phyloP scores from a whole-genome alignment of 2,888 invertebrate genomes.

The Sipha maydis region DNA sequence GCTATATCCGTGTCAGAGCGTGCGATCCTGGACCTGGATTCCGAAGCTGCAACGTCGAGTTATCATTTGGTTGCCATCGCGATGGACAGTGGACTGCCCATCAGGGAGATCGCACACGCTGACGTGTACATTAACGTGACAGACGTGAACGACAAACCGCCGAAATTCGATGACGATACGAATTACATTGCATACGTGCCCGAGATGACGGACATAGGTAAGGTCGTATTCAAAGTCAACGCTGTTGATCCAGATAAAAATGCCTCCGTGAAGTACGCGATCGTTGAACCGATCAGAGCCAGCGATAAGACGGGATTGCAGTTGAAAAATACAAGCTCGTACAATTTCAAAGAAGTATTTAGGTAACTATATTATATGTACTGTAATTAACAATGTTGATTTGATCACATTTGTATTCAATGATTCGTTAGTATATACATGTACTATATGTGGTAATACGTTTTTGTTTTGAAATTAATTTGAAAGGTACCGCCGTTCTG shows the following conservation, averaged over 20 bases:
- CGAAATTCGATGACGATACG: slow-evolving; percentile 76
- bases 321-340: slow-evolving; percentile 73
- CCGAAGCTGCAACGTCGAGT: slow-evolving; percentile 67
- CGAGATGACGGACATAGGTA: slow-evolving; percentile 74
- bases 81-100: slow-evolving; percentile 79
- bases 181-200: slow-evolving; percentile 74
- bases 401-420: too few species aligned
- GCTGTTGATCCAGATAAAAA: slow-evolving; percentile 80
- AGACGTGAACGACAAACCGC: slow-evolving; percentile 85
- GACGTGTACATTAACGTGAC: slow-evolving; percentile 78
- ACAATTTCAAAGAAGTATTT: slow-evolving; percentile 76
- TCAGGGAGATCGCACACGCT: slow-evolving; percentile 81
- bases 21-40: slow-evolving; percentile 77
- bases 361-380: slow-evolving; percentile 61
- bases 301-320: slow-evolving; percentile 80
- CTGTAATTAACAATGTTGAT: too few species aligned
- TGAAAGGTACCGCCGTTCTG: too few species aligned
- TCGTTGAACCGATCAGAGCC: slow-evolving; percentile 77
- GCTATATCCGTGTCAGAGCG: slow-evolving; percentile 78
- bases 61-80: slow-evolving; percentile 80
- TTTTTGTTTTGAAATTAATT: too few species aligned
- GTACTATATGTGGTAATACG: too few species aligned
- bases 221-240: slow-evolving; percentile 70
- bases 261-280: slow-evolving; percentile 76
- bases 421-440: too few species aligned